Evolutionary conservation across 2,888 invertebrate genomes (phyloP).

Genomic region (Drosophila sordidapex): DNA sequence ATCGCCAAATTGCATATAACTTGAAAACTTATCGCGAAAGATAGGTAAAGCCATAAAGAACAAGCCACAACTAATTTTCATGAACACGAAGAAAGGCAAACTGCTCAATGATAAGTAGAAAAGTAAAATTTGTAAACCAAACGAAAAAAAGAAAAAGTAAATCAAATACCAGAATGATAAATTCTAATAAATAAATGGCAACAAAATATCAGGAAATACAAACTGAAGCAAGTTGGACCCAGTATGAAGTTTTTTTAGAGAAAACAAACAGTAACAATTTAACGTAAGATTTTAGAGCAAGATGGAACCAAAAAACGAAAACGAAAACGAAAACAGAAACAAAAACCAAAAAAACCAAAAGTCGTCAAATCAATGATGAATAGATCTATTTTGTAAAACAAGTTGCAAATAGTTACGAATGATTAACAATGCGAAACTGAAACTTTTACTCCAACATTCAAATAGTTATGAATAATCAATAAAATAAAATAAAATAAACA

Average conservation of each 20-base stretch:
- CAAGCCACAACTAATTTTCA: conserved; percentile 14
- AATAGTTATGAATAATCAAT: conserved; percentile 62
- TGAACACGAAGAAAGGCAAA: conserved; percentile 45
- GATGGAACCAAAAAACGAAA: conserved; percentile 54
- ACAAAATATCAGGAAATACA: conserved; percentile 72
- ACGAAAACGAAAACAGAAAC: conserved; percentile 12
- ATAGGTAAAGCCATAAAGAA: conserved; percentile 29
- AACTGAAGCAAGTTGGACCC: conserved; percentile 79
- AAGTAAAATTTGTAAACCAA: conserved; percentile 36
- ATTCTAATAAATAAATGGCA: conserved; percentile 62
- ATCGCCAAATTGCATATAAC: conserved; percentile 68
- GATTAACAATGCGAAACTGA: conserved; percentile 55
- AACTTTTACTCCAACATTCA: conserved; percentile 70
- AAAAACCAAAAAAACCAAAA: conserved; percentile 35
- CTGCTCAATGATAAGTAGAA: conserved; percentile 39
- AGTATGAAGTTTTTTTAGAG: conserved; percentile 67
- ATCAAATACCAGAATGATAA: conserved; percentile 31
- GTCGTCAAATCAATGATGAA: conserved; percentile 46
- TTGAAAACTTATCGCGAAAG: conserved; percentile 44
- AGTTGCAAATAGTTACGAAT: conserved; percentile 56
- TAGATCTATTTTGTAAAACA: conserved; percentile 76
- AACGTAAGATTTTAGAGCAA: conserved; percentile 69
- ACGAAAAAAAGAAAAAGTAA: conserved; percentile 33
- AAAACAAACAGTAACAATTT: conserved; percentile 58
- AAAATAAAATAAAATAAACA: conserved; percentile 20